These are phyloP conservation scores for Clarias platycephalus DNA, from an alignment of 2,797 vertebrate species.

Conservation along the genomic window DNA sequence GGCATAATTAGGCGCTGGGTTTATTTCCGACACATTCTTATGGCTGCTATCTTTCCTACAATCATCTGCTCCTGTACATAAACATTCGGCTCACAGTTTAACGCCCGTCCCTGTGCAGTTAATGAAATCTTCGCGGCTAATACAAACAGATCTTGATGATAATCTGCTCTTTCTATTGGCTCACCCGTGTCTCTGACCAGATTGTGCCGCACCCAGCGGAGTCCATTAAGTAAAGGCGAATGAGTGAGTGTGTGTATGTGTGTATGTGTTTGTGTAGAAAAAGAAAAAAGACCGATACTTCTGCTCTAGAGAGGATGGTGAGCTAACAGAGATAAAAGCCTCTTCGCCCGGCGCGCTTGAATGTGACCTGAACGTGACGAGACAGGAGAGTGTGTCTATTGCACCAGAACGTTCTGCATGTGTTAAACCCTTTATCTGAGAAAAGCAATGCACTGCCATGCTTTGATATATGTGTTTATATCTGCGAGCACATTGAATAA, in stretches of 20 bases:
- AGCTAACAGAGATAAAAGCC: slow-evolving; percentile 53
- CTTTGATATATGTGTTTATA: slow-evolving; percentile 47
- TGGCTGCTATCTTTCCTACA: slow-evolving; percentile 35
- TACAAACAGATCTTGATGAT: slow-evolving; percentile 33
- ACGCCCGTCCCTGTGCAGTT: slow-evolving; percentile 24
- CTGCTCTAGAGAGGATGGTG: slow-evolving; percentile 42
- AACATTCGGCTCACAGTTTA: slow-evolving; percentile 44
- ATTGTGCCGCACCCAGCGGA: slow-evolving; percentile 37
- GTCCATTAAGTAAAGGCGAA: slow-evolving; percentile 38
- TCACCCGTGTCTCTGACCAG: slow-evolving; percentile 26
- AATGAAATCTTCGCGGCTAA: slow-evolving; percentile 48
- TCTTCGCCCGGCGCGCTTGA: slow-evolving; percentile 46
- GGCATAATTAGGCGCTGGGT: slow-evolving; percentile 50
- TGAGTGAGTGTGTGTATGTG: not conserved
- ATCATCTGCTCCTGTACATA: slow-evolving; percentile 40
- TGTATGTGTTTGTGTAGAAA: slow-evolving; percentile 15
- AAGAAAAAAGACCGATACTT: slow-evolving; percentile 29
- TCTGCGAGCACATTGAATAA: slow-evolving; percentile 47
- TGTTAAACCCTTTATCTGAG: slow-evolving; percentile 58
- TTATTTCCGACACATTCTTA: slow-evolving; percentile 44
- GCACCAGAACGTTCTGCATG: slow-evolving; percentile 47
- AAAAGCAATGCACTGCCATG: slow-evolving; percentile 41
- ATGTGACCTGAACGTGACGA: slow-evolving; percentile 54
- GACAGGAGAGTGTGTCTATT: slow-evolving; percentile 45
- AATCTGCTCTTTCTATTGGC: slow-evolving; percentile 31